Evolutionary conservation across 1,140 invertebrate species (phyloP), one percentile per base, ranked within the genome.

Genomic region (Drosophila rufa): DNA sequence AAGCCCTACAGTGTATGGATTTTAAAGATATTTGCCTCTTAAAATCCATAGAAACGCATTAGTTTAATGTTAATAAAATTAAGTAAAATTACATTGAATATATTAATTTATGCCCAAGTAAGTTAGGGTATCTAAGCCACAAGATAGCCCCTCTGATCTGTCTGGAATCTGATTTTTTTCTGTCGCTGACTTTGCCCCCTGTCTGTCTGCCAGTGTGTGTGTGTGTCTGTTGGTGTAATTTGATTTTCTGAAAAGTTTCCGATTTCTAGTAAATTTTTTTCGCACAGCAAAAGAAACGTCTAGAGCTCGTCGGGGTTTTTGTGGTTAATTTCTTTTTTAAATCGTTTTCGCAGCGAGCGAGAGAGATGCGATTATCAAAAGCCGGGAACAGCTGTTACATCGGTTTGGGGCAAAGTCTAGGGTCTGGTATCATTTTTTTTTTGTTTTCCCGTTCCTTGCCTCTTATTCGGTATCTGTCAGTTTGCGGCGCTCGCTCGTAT

Each of bases 291-390:
- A 71, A 79, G 87, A 74, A 80, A 73, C 60, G 60, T 85, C 86
- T 71, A 79, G 61, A 74, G 67, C 76, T 77, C 68, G 62, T 70
- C 67, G 67, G 83, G 84, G 84, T 87, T 89, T 81, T 90, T 90
- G 85, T 90, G 85, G 85, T 90, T 90, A 90, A 90, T 90, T 90
- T 90, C 86, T 90, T 90, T 90, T 90, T 90, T 90, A 79, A 87
- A 90, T 79, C 83, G 80, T 80, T 91, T 89, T 91, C 60, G 67
- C 84, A 82, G 83, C 78, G 38, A 7, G 12, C 7, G n/a, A 33
- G 25, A n/a, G 22, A n/a, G 30, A 22, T 71, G 43, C n/a, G 78
- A 74, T 90, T 89, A 89, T 89, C 84, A 89, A 85, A 89, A 75
- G 57, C 58, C 83, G 60, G 76, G 55, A 77, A 83, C 83, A 83